Base-by-base conservation (phyloP, 2,113 vertebrate species). In the Rhea americana region DNA sequence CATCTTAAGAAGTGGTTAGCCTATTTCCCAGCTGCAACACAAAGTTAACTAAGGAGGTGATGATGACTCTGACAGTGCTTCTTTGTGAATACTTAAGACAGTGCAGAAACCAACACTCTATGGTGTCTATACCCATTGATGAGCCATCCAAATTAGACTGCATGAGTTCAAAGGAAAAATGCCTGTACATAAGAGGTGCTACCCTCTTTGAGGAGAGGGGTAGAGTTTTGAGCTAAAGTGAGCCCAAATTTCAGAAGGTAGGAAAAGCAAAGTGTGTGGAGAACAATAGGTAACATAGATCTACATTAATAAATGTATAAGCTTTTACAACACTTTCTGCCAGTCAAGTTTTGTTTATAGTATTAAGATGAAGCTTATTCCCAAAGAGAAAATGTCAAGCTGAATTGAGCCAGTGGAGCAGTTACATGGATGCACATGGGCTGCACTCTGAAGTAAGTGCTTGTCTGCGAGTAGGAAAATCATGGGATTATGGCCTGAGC, bases 201-300 rank as follows among this genome's bases (percentile, higher is more conserved):
- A 70, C 70, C 13, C 11, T 76, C 5, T 65, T 67, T 83, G 26
- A 35, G 13, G 61, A 67, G 10, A 66, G 26, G 2, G 6, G 5
- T 66, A 50, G 22, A 2, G 7, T 66, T 93, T 76, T 82, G n/a
- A 28, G 79, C 15, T 85, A 0, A 37, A 0, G 25, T 28, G 8
- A 93, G n/a, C 22, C 8, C 17, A 15, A 11, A 47, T 80, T 92
- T 59, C n/a, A 76, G 43, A 50, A 55, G 87, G 32, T 73, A 43
- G 59, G 53, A 13, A 25, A 66, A 75, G 8, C 11, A 17, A 73
- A 75, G 8, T 11, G 78, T 25, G 32, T 3, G 55, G 55, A 71
- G 55, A 67, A 19, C 37, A 59, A 6, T 26, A 37, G 26, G 37
- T 32, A 71, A 71, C 68, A 21, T 67, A 67, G 18, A 5, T 81